These are phyloP conservation scores for Eupithecia abbreviata DNA, from an alignment of 2,888 invertebrate species.

Conservation along the genomic window DNA sequence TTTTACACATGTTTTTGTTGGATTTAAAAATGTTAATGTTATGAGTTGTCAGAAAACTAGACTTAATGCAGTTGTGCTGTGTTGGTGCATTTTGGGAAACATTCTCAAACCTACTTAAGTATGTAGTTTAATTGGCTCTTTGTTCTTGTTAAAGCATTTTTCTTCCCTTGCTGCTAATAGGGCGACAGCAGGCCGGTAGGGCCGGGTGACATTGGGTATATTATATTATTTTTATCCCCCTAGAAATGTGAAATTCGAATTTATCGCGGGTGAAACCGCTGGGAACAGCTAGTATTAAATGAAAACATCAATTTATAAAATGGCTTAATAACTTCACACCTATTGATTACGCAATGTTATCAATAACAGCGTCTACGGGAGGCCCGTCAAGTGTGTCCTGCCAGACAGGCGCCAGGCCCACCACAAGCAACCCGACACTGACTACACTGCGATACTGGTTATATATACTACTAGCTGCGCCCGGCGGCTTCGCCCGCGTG, in stretches of 20 bases:
- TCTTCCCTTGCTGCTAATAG: too few species aligned
- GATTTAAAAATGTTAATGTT: neutral
- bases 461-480: neutral
- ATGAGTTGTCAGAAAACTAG: neutral
- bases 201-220: too few species aligned
- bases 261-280: too few species aligned
- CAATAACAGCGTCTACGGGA: neutral
- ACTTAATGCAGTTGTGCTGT: neutral
- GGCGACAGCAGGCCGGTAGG: too few species aligned
- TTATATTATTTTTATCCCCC: too few species aligned
- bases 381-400: constrained; percentile 1
- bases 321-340: neutral
- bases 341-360: neutral
- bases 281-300: too few species aligned
- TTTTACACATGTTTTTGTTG: neutral
- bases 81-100: too few species aligned
- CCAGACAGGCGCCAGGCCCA: constrained; percentile 1
- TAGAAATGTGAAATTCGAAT: too few species aligned
- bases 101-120: too few species aligned
- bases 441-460: neutral
- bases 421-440: neutral
- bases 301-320: neutral
- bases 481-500: too few species aligned
- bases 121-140: too few species aligned
- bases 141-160: too few species aligned